A percentile compares a stretch with the other conserved stretches of the same genome.
These are phyloP conservation scores for Lacanobia oleracea DNA, from an alignment of 2,888 invertebrate species.

Conservation along the genomic window DNA sequence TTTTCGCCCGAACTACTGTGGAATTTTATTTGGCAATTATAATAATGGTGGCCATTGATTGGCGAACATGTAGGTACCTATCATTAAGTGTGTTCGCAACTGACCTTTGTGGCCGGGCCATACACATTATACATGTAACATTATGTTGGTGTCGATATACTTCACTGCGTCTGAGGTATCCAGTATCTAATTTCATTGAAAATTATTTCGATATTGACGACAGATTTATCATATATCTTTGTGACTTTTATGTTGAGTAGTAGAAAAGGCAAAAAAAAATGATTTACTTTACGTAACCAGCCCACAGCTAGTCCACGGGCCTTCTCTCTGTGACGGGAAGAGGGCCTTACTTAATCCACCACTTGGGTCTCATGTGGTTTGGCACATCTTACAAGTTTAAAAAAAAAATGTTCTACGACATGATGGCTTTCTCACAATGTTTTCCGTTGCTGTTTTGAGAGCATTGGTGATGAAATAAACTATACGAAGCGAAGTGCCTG, in stretches of 20 bases:
- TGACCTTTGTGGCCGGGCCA: slow-evolving; percentile 29
- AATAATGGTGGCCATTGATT: slow-evolving; percentile 24
- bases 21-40: slow-evolving; percentile 22
- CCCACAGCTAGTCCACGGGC: background rate
- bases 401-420: background rate
- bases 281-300: too few relatives aligned
- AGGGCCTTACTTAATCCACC: background rate
- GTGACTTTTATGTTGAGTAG: background rate
- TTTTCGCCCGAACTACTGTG: background rate
- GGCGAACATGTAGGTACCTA: slow-evolving; percentile 14
- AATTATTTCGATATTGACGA: slow-evolving; percentile 10
- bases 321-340: too few relatives aligned
- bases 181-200: slow-evolving; percentile 6
- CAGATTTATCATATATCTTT: background rate
- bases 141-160: slow-evolving; percentile 17
- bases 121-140: slow-evolving; percentile 29
- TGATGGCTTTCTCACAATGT: background rate
- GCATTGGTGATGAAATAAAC: background rate
- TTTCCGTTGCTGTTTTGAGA: background rate
- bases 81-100: slow-evolving; percentile 16
- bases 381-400: background rate
- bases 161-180: slow-evolving; percentile 6
- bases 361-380: background rate
- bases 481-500: background rate
- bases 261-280: background rate